Base-by-base conservation (phyloP, 2,113 vertebrate genomes). In the Apodemus sylvaticus region DNA sequence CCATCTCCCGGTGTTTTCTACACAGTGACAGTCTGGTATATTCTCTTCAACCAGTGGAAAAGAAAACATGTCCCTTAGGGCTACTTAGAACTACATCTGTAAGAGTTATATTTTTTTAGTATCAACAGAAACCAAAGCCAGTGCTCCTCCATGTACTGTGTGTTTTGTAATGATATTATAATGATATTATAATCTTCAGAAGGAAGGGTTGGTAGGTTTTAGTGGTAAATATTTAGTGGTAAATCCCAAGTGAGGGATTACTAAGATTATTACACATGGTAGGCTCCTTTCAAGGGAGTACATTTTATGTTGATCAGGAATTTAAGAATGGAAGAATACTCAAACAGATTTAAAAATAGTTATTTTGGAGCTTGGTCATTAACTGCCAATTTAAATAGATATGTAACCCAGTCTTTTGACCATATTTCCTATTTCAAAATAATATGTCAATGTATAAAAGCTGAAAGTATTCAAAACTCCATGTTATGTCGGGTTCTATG, bases 201-300 rank as follows among this genome's bases (percentile, higher is more conserved):
- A 90, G n/a, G 66, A 86, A 87, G 45, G 68, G 85, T 92, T 77
- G 3, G 31, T 78, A 81, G 86, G 34, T 92, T 97, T 92, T 83
- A 92, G 14, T 93, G 68, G 55, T 93, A 93, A 93, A 89, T 93
- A 90, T 92, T 92, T 95, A 31, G 24, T 92, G 92, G 58, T n/a
- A n/a, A n/a, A n/a, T n/a, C n/a, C n/a, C 42, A 92, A 93, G 36
- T 88, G 74, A 94, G 42, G 55, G 78, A 53, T 89, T 92, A 70
- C 71, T 96, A 91, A 90, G 68, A 45, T 51, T 82, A 93, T 93
- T 91, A 90, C 19, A 42, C 22, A 60, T 60, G 55, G 6, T 36
- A 77, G 31, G 78, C 14, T 77, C 1, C 70, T 77, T 91, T 91
- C 64, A 82, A n/a, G 55, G 90, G 86, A 94, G n/a, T 79, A 42